Evolutionary conservation across 2,888 invertebrate genomes (phyloP), one percentile per base, ranked within the genome.

Genomic region (Carterocephalus palaemon): DNA sequence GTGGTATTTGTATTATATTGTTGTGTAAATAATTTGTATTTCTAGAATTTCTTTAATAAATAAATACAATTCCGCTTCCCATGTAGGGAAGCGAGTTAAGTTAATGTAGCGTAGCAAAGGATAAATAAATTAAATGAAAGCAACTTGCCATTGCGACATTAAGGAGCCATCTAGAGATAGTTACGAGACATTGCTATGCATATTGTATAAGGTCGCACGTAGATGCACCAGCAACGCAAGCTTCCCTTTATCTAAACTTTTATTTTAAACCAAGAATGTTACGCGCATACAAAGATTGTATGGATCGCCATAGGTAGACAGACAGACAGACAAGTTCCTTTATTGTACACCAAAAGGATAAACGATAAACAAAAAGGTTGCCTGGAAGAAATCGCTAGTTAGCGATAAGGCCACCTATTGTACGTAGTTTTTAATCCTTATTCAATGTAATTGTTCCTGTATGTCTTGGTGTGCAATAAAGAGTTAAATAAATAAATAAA

Each of bases 181-280:
- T 29, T 16, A 29, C 29, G 29, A 29, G 29, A 16, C 29, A 9
- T 29, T 7, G 29, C 8, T 29, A 29, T 29, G 29, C 29, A 29
- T 29, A 16, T 29, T 29, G 16, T 29, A 29, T 29, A 29, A 29
- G 29, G 29, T 16, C 16, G n/a, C 16, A 16, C 29, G 29, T 8
- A 29, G 4, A 16, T 29, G 29, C 29, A 29, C 29, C 9, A 29
- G 29, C 29, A 29, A 29, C n/a, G 16, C 16, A 29, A 29, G 29
- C 4, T 29, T 5, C 5, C 5, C 16, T 29, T 29, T 29, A 15
- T 29, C n/a, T 28, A 15, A n/a, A 15, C 3, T n/a, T 28, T 8
- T 29, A 8, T 29, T 16, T n/a, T n/a, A n/a, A n/a, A n/a, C n/a
- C n/a, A n/a, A n/a, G n/a, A n/a, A n/a, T n/a, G n/a, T n/a, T n/a